Evolutionary conservation across 2,113 vertebrate genomes (phyloP).

Genomic region (Aspiorhynchus laticeps): DNA sequence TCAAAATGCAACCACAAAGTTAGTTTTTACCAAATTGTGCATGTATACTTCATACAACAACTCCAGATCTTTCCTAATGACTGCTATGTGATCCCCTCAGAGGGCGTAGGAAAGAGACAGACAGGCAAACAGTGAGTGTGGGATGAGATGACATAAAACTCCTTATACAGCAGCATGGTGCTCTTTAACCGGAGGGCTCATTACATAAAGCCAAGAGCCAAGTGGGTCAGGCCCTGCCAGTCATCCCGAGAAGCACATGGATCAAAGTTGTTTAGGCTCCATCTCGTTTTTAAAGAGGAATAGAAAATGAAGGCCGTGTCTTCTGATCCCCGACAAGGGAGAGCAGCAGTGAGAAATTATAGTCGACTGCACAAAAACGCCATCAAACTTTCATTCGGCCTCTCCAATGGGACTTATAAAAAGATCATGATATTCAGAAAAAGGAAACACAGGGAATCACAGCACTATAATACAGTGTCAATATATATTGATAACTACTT

Average conservation of each 20-base stretch:
- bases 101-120: slow-evolving; percentile 19
- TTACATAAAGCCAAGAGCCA: slow-evolving; percentile 49
- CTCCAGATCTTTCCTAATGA: slow-evolving; percentile 19
- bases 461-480: slow-evolving; percentile 52
- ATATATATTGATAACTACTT: slow-evolving; percentile 58
- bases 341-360: slow-evolving; percentile 43
- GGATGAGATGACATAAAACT: slow-evolving; percentile 42
- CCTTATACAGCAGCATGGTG: slow-evolving; percentile 32
- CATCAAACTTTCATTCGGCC: slow-evolving; percentile 53
- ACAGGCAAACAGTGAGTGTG: slow-evolving; percentile 13
- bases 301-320: slow-evolving; percentile 63
- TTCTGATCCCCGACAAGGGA: slow-evolving; percentile 53
- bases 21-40: background rate
- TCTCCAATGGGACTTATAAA: slow-evolving; percentile 40
- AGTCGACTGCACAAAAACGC: slow-evolving; percentile 47
- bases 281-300: slow-evolving; percentile 60
- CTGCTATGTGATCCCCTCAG: slow-evolving; percentile 50
- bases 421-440: slow-evolving; percentile 32
- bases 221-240: slow-evolving; percentile 56
- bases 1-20: slow-evolving; percentile 4
- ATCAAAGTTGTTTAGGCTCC: slow-evolving; percentile 62
- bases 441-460: slow-evolving; percentile 46
- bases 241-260: slow-evolving; percentile 46
- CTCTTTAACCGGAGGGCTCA: slow-evolving; percentile 30
- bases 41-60: background rate